phyloP scores from a whole-genome alignment of 2,888 invertebrate genomes.

The Ganaspis brasiliensis region DNA sequence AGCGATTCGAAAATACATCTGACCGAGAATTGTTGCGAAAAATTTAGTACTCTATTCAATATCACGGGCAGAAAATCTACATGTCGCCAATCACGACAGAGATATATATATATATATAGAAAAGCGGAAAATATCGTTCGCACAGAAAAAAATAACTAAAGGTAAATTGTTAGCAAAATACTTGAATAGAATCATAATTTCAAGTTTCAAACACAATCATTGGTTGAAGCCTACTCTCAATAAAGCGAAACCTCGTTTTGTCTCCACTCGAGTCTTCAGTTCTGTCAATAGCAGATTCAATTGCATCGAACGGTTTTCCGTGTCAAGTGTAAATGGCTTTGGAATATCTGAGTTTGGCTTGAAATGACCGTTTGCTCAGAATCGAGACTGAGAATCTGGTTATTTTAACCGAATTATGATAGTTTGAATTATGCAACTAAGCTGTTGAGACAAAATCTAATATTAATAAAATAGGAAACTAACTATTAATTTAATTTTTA shows the following conservation, averaged over 20 bases:
- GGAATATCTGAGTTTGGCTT: slow-evolving; percentile 32
- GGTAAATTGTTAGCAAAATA: neutral
- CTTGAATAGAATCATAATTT: neutral
- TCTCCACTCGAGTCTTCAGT: slow-evolving; percentile 18
- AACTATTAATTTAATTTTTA: too few relatives aligned
- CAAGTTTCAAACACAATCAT: neutral
- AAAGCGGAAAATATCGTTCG: neutral
- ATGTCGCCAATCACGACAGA: neutral
- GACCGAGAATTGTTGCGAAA: neutral
- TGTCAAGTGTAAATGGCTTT: slow-evolving; percentile 38
- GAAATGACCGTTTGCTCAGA: slow-evolving; percentile 23
- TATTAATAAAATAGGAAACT: too few relatives aligned
- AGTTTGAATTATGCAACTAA: too few relatives aligned
- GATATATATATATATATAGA: neutral
- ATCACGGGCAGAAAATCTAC: neutral
- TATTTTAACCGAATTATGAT: neutral
- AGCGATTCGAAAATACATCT: slow-evolving; percentile 21
- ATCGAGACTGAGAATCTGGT: neutral
- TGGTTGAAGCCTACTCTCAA: slow-evolving; percentile 9
- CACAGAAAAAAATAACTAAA: neutral
- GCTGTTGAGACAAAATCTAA: too few relatives aligned
- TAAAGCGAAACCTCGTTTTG: slow-evolving; percentile 26
- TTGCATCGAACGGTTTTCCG: slow-evolving; percentile 28
- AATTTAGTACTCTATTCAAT: slow-evolving; percentile 36
- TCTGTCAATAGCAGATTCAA: slow-evolving; percentile 37